A percentile compares a stretch with the other conserved stretches of the same genome.
phyloP scores from a whole-genome alignment of 2,113 vertebrate species.

The Prolemur simus region DNA sequence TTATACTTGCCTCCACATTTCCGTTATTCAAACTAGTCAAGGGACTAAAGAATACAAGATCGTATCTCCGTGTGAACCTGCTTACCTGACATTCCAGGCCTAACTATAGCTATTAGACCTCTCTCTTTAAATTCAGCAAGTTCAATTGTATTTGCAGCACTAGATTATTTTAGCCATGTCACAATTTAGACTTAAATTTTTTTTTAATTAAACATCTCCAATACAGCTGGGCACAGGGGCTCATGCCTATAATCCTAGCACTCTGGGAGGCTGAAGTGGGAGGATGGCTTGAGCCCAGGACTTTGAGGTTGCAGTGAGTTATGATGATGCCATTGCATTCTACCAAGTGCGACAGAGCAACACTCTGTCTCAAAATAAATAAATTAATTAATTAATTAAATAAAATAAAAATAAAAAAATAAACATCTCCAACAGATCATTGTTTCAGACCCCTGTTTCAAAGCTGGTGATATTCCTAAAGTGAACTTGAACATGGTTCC shows the following conservation, averaged over 20 bases:
- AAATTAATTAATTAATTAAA: too few species aligned
- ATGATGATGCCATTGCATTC: too few species aligned
- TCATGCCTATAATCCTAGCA: too few species aligned
- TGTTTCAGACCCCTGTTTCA: conserved; percentile 32
- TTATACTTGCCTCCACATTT: not conserved
- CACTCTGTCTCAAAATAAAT: too few species aligned
- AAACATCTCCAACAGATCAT: not conserved
- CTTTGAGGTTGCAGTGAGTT: too few species aligned
- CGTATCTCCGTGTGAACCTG: not conserved
- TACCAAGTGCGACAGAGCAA: too few species aligned
- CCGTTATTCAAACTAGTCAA: not conserved
- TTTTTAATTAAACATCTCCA: not conserved
- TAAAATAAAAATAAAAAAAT: not conserved
- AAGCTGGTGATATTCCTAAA: not conserved
- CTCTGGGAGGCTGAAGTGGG: too few species aligned
- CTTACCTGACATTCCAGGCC: not conserved
- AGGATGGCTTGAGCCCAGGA: too few species aligned
- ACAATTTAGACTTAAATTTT: not conserved
- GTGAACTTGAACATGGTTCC: not conserved
- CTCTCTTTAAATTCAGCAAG: conserved; percentile 26
- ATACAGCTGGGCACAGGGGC: too few species aligned
- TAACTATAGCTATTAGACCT: not conserved
- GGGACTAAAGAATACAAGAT: not conserved
- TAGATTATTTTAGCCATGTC: not conserved
- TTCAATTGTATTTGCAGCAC: not conserved